These are phyloP conservation scores for Adelges cooleyi DNA, from an alignment of 1,140 invertebrate genomes.

Conservation along the genomic window DNA sequence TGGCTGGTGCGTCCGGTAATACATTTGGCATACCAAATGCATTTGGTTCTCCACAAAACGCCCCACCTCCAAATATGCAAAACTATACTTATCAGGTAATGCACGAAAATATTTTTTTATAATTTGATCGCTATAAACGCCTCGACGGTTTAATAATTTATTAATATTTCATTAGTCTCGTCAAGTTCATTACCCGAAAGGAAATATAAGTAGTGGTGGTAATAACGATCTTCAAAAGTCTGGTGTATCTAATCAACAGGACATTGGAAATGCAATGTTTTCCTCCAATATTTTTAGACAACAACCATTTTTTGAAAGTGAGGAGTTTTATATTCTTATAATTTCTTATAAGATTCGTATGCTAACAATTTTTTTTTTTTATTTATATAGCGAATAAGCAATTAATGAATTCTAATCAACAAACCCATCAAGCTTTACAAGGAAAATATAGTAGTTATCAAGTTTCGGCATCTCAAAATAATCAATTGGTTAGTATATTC, in stretches of 20 bases:
- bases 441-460: slow-evolving; percentile 19
- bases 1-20: slow-evolving; percentile 2
- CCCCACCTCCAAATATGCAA: slow-evolving; percentile 17
- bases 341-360: too few species aligned
- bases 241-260: slow-evolving; percentile 22
- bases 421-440: slow-evolving; percentile 21
- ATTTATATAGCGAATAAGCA: slow-evolving; percentile 3
- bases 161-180: background rate
- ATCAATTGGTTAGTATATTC: slow-evolving; percentile 13
- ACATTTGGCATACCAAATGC: slow-evolving; percentile 11
- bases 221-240: slow-evolving; percentile 21
- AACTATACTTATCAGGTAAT: slow-evolving; percentile 16
- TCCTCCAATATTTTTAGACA: slow-evolving; percentile 20
- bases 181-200: slow-evolving; percentile 8
- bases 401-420: slow-evolving; percentile 25
- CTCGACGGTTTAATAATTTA: too few species aligned
- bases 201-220: slow-evolving; percentile 10
- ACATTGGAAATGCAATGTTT: slow-evolving; percentile 20
- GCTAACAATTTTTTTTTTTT: background rate
- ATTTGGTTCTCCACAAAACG: slow-evolving; percentile 6
- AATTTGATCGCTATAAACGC: too few species aligned
- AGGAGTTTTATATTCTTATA: background rate
- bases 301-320: slow-evolving; percentile 16
- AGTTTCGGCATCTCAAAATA: slow-evolving; percentile 19
- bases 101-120: background rate